A percentile compares a stretch with the other conserved stretches of the same genome.
phyloP scores from a whole-genome alignment of 2,888 invertebrate species.

The Adineta ricciae region DNA sequence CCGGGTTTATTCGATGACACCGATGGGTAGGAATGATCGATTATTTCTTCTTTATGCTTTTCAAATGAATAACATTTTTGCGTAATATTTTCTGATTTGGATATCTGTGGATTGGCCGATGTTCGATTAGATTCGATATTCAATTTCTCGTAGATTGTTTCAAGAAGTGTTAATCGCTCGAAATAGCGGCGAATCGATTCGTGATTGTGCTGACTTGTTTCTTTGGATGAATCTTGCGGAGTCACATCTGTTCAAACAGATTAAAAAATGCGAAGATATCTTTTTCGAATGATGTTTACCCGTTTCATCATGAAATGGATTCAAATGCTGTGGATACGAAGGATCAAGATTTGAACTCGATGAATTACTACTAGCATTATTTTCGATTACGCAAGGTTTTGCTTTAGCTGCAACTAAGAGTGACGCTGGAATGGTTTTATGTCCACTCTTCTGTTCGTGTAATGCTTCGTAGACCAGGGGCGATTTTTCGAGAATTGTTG shows the following conservation, averaged over 20 bases:
- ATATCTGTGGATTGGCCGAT: neutral
- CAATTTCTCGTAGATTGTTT: constrained; percentile 14
- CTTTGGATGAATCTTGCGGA: neutral
- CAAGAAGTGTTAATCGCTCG: neutral
- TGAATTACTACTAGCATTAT: neutral
- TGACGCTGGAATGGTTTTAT: neutral
- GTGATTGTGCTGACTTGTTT: neutral
- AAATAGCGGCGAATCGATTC: constrained; percentile 7
- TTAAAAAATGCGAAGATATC: neutral
- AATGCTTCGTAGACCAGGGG: neutral
- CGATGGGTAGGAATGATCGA: neutral
- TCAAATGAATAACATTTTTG: neutral
- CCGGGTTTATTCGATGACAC: neutral
- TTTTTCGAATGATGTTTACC: neutral
- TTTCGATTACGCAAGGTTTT: neutral
- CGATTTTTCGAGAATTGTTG: neutral
- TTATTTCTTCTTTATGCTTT: neutral
- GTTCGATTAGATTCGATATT: neutral
- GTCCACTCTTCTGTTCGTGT: neutral
- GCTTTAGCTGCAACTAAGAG: neutral
- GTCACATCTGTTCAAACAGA: neutral
- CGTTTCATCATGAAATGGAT: neutral
- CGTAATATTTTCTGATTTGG: neutral
- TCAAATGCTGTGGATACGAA: neutral
- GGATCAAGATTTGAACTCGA: neutral